These are phyloP conservation scores for Brienomyrus brachyistius DNA, from an alignment of 2,113 vertebrate species.

Conservation along the genomic window DNA sequence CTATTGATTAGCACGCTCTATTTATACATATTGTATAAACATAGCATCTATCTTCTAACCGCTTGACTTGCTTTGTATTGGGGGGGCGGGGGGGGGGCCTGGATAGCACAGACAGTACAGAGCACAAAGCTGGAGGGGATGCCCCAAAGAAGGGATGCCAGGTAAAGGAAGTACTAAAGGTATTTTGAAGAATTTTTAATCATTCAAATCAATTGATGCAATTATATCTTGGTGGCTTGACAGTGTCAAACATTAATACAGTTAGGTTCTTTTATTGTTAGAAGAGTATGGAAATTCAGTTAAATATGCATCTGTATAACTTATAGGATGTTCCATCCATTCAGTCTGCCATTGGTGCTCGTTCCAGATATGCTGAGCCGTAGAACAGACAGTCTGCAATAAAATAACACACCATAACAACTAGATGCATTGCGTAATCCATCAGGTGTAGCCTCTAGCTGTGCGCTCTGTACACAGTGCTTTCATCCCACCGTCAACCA, in stretches of 20 bases:
- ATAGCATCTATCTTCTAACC: background rate
- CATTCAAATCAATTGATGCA: background rate
- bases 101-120: background rate
- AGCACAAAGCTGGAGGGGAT: background rate
- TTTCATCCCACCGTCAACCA: background rate
- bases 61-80: background rate
- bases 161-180: background rate
- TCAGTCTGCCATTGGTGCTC: background rate
- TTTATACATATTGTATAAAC: background rate
- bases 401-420: background rate
- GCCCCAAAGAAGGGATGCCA: background rate
- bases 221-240: background rate
- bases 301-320: background rate
- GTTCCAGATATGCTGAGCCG: background rate
- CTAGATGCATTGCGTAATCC: background rate
- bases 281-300: background rate
- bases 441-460: background rate
- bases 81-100: background rate
- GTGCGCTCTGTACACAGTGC: background rate
- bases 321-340: background rate
- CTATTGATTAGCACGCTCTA: background rate
- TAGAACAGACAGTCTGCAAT: background rate
- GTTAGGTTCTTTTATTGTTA: background rate
- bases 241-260: background rate
- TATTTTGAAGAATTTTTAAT: background rate